Evolutionary conservation across 2,888 invertebrate genomes (phyloP).

Genomic region (Zelleria hepariella): DNA sequence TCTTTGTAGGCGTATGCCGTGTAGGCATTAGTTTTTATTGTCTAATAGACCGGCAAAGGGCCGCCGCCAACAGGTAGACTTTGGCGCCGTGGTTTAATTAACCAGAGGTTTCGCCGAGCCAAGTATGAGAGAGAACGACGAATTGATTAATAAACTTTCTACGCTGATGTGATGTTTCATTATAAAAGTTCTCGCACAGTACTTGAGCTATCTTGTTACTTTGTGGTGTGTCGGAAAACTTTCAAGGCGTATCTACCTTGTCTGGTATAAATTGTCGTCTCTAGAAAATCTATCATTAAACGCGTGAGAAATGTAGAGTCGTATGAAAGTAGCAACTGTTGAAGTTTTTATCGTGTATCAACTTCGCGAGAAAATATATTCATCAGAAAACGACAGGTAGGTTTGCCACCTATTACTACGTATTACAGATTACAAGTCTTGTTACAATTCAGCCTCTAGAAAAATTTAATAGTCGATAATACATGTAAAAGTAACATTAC

Average conservation of each 20-base stretch:
- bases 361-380: too few species aligned
- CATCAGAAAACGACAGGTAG: too few species aligned
- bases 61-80: conserved; percentile 63
- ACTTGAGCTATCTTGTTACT: neutral
- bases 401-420: too few species aligned
- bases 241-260: neutral
- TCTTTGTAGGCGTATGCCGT: conserved; percentile 36
- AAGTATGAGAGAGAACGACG: conserved; percentile 40
- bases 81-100: conserved; percentile 66
- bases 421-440: too few species aligned
- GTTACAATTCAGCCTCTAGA: too few species aligned
- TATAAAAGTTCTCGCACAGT: neutral
- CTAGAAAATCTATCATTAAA: neutral
- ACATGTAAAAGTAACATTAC: too few species aligned
- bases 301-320: neutral
- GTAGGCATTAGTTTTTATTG: conserved; percentile 66
- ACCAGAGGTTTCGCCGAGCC: conserved; percentile 47
- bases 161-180: neutral
- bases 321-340: neutral
- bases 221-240: neutral
- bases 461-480: too few species aligned
- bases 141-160: conserved; percentile 16
- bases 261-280: neutral
- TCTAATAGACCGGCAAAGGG: conserved; percentile 65
- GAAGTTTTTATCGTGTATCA: neutral